A percentile compares a stretch with the other conserved stretches of the same genome.
Conservation (phyloP, 2,797 vertebrate species). For the Pangasius sanitwongsei region DNA sequence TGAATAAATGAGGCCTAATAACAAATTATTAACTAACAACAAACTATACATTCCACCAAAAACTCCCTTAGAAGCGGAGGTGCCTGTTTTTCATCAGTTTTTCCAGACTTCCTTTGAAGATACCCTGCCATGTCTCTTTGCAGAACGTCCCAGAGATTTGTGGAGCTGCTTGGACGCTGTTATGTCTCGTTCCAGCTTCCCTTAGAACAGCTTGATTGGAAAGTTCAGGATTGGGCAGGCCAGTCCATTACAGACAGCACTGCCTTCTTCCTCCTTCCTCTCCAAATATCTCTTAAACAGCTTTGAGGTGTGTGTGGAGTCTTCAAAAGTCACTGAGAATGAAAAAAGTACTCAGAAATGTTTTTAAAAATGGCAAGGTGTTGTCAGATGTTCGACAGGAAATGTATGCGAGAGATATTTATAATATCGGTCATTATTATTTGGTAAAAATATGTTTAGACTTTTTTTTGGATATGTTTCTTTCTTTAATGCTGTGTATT, state of each 20-base stretch:
- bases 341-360: not conserved
- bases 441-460: slow-evolving; percentile 30
- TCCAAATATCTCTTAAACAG: slow-evolving; percentile 14
- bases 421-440: slow-evolving; percentile 25
- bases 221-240: slow-evolving; percentile 13
- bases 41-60: not conserved
- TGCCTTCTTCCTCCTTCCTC: not conserved
- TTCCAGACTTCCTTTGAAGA: not conserved
- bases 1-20: not conserved
- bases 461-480: slow-evolving; percentile 2
- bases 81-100: not conserved
- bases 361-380: not conserved
- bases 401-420: slow-evolving; percentile 51
- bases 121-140: not conserved
- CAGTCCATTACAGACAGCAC: not conserved
- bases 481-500: slow-evolving; percentile 35
- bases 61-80: not conserved
- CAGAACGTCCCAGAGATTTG: not conserved
- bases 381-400: not conserved
- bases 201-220: not conserved
- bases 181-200: not conserved
- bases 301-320: not conserved
- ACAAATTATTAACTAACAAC: not conserved
- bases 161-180: slow-evolving; percentile 1
- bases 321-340: not conserved